phyloP scores from a whole-genome alignment of 2,797 vertebrate species.

The Pseudomugil tenellus region DNA sequence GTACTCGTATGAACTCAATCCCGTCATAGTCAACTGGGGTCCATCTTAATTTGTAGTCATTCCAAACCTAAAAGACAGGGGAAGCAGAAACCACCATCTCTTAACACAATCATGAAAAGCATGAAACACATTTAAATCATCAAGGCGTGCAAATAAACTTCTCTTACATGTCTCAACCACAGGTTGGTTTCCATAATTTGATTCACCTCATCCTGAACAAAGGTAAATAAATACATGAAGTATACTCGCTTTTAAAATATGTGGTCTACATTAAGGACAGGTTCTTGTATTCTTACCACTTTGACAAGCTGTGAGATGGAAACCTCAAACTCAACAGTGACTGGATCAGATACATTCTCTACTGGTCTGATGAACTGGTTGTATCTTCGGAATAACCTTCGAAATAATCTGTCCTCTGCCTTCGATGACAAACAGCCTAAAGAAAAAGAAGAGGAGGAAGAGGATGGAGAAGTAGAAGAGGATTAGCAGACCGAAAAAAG shows the following conservation, averaged over 20 bases:
- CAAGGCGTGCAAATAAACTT: background rate
- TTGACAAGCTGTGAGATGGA: slow-evolving; percentile 95
- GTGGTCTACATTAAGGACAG: background rate
- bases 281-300: slow-evolving; percentile 84
- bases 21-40: slow-evolving; percentile 87
- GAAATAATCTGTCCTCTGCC: slow-evolving; percentile 89
- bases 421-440: slow-evolving; percentile 82
- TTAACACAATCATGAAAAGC: background rate
- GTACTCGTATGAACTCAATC: slow-evolving; percentile 91
- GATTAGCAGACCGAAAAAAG: slow-evolving; percentile 2
- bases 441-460: slow-evolving; percentile 22
- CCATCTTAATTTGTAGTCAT: slow-evolving; percentile 93
- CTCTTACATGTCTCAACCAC: slow-evolving; percentile 95
- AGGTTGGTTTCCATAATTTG: slow-evolving; percentile 99
- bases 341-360: slow-evolving; percentile 92
- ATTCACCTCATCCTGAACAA: slow-evolving; percentile 95
- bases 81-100: background rate
- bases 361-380: slow-evolving; percentile 93
- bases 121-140: background rate
- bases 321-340: slow-evolving; percentile 91
- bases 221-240: background rate
- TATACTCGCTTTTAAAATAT: background rate
- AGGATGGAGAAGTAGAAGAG: slow-evolving; percentile 1
- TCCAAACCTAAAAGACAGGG: slow-evolving; percentile 87
- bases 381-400: slow-evolving; percentile 88